phyloP scores from a whole-genome alignment of 92 coral and sea anemone genomes.

The Epizoanthus ramosus region DNA sequence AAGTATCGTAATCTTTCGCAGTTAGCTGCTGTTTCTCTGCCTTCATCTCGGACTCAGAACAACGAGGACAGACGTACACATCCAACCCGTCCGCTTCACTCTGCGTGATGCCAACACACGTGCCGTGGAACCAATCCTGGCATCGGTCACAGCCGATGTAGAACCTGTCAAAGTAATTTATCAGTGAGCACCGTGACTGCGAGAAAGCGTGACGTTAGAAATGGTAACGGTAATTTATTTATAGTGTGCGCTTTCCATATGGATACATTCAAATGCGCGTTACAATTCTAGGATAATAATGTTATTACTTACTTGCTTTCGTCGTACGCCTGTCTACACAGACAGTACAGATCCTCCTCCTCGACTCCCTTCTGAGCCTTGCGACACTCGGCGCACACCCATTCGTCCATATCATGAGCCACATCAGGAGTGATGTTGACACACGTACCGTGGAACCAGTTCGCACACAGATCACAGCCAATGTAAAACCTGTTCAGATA shows the following conservation, averaged over 20 bases:
- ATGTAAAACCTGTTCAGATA: conserved; percentile 77
- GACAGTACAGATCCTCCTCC: conserved; percentile 91
- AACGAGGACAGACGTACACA: conserved; percentile 86
- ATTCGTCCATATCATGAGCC: conserved; percentile 85
- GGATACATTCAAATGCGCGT: too few species aligned
- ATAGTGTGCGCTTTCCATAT: too few species aligned
- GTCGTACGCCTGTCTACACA: conserved; percentile 97
- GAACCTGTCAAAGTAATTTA: conserved; percentile 60
- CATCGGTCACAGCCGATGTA: conserved; percentile 97
- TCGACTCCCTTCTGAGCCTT: conserved; percentile 92
- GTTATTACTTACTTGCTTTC: conserved; percentile 92
- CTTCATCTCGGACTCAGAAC: conserved; percentile 78
- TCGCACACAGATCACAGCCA: conserved; percentile 96
- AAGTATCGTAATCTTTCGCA: conserved; percentile 82
- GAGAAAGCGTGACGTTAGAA: too few species aligned
- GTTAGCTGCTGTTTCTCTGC: conserved; percentile 77
- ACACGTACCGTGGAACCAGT: conserved; percentile 99
- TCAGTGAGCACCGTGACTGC: too few species aligned
- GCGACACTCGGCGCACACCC: conserved; percentile 86
- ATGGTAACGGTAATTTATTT: too few species aligned
- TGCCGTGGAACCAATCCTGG: conserved; percentile 98
- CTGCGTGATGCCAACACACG: conserved; percentile 87
- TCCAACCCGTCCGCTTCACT: conserved; percentile 85
- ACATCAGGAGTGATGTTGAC: conserved; percentile 81
- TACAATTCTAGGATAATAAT: too few species aligned